Percentiles rank a stretch among this genome's conserved stretches.
Conservation (phyloP, 2,797 vertebrate species). For the Pogoniulus pusillus region DNA sequence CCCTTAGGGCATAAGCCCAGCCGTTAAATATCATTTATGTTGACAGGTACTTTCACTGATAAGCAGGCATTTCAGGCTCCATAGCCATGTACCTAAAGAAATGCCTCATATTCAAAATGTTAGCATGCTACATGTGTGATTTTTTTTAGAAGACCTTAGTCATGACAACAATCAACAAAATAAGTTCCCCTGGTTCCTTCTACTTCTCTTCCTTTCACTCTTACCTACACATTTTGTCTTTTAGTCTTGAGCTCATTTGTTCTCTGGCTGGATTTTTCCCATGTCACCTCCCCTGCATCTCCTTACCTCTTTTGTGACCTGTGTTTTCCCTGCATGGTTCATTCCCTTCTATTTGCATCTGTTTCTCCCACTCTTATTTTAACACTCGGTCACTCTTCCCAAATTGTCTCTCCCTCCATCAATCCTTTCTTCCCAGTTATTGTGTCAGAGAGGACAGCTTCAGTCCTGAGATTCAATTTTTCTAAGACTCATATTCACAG, state of each 20-base stretch:
- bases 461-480: background rate
- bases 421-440: background rate
- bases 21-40: background rate
- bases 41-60: background rate
- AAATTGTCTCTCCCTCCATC: background rate
- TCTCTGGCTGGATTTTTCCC: background rate
- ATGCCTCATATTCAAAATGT: background rate
- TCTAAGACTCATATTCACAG: background rate
- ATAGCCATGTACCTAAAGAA: conserved; percentile 2
- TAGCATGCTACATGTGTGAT: background rate
- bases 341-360: background rate
- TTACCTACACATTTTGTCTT: background rate
- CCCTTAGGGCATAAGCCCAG: background rate
- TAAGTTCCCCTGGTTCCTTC: background rate
- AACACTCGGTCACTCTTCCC: background rate
- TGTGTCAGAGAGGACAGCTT: background rate
- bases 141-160: conserved; percentile 36
- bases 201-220: background rate
- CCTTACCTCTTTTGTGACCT: background rate
- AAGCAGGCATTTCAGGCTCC: background rate
- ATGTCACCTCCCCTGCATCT: background rate
- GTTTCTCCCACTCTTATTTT: background rate
- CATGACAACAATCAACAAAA: background rate
- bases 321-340: background rate
- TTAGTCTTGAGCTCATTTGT: background rate